Conservation (phyloP, 1,140 invertebrate species). For the Drosophila neocordata region DNA sequence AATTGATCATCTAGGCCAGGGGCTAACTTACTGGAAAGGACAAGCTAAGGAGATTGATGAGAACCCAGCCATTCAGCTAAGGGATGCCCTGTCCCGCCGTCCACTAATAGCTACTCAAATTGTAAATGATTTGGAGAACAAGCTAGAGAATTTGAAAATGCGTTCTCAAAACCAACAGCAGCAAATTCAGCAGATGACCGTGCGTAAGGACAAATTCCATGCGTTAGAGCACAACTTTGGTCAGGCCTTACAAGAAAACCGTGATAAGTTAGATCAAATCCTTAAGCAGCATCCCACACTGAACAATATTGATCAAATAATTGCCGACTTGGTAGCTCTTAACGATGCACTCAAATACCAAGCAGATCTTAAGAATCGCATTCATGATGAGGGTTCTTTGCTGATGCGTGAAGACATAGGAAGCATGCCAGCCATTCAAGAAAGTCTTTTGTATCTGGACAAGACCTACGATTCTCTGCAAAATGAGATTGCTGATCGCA, state of each 20-base stretch:
- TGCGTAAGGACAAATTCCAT: slow-evolving; percentile 88
- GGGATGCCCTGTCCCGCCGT: slow-evolving; percentile 87
- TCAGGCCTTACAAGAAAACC: slow-evolving; percentile 85
- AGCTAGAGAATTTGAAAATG: slow-evolving; percentile 86
- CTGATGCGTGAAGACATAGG: slow-evolving; percentile 92
- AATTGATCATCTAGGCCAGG: slow-evolving; percentile 86
- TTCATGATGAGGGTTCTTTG: slow-evolving; percentile 88
- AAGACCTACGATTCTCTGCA: slow-evolving; percentile 91
- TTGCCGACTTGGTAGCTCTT: slow-evolving; percentile 75
- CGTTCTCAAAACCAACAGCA: slow-evolving; percentile 87
- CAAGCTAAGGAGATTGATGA: slow-evolving; percentile 88
- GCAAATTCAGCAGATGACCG: slow-evolving; percentile 87
- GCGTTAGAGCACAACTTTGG: slow-evolving; percentile 86
- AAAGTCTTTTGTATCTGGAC: slow-evolving; percentile 89
- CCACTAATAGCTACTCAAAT: slow-evolving; percentile 88
- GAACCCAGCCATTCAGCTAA: slow-evolving; percentile 86
- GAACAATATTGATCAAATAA: slow-evolving; percentile 82
- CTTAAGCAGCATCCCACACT: slow-evolving; percentile 78
- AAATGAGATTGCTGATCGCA: slow-evolving; percentile 89
- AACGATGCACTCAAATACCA: slow-evolving; percentile 84
- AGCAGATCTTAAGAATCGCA: slow-evolving; percentile 84
- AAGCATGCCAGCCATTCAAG: slow-evolving; percentile 90
- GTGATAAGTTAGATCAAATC: slow-evolving; percentile 84
- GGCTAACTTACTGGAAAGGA: slow-evolving; percentile 88
- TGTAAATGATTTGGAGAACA: slow-evolving; percentile 88